phyloP scores from a whole-genome alignment of 2,113 vertebrate genomes.

The Marcusenius ussheri region DNA sequence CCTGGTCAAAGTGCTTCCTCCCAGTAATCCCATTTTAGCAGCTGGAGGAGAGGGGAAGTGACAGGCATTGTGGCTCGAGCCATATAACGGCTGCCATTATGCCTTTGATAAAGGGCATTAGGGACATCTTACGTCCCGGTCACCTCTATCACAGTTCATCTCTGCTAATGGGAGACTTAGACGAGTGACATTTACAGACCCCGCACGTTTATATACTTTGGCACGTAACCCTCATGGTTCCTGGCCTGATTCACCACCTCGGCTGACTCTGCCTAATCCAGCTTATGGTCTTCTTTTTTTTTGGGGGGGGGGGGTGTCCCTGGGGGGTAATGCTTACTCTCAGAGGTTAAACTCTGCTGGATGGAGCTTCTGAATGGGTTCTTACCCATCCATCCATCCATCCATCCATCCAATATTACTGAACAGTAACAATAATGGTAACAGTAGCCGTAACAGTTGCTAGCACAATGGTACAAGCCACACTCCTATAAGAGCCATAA shows the following conservation, averaged over 20 bases:
- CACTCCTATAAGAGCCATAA: background rate
- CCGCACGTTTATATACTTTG: background rate
- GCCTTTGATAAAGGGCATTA: background rate
- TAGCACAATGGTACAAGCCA: background rate
- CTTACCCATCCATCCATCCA: background rate
- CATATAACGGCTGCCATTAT: background rate
- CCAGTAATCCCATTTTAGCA: constrained; percentile 5
- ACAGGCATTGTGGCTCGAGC: background rate
- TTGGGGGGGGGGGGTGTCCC: background rate
- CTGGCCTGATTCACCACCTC: background rate
- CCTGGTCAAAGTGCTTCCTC: constrained; percentile 14
- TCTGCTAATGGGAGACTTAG: background rate
- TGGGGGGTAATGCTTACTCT: background rate
- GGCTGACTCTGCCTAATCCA: background rate
- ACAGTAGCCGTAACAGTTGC: background rate
- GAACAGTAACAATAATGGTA: background rate
- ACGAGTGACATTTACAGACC: background rate
- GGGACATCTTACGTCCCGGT: background rate
- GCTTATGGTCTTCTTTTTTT: background rate
- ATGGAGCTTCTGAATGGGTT: background rate
- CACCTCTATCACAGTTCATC: background rate
- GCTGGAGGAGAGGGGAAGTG: background rate
- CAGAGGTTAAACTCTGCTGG: background rate
- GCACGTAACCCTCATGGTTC: background rate
- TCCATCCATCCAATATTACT: background rate